Base-by-base conservation (phyloP, 2,888 invertebrate genomes). In the Helobdella robusta region DNA sequence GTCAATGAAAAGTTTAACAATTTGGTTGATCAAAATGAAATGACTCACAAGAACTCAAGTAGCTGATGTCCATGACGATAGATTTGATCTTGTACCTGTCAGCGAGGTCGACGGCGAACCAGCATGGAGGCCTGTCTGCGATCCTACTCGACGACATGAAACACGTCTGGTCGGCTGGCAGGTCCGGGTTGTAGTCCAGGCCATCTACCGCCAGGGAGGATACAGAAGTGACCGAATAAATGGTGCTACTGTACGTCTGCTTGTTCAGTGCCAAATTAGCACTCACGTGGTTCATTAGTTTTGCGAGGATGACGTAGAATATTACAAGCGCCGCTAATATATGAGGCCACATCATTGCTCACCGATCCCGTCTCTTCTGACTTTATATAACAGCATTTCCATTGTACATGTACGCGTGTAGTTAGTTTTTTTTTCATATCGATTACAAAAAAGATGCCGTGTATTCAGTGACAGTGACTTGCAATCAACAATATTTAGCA, bases 41-140 rank as follows among this genome's bases (percentile, higher is more conserved):
- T 8, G 11, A n/a, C 11, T 52, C 11, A 59, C 59, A n/a, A 35
- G 15, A 11, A 23, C 59, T 59, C 4, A 35, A 18, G n/a, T 6
- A 36, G 36, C 59, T 59, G 35, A 46, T 28, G 2, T 6, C 46
- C 2, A 61, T 48, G 18, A 25, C 15, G 30, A 61, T 50, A 4
- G 25, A 11, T 5, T 18, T 18, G 2, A 61, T 30, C 5, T 28
- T 46, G 30, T 46, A 61, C 25, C 3, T 2, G 8, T 18, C 44
- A 23, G 25, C 61, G 28, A 61, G 28, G 40, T 61, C 61, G 3
- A 61, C 61, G 30, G 46, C 25, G 2, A 23, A 48, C 61, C 61
- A 61, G 6, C 23, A 46, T 18, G 61, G 48, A 2, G 5, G 48
- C 15, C 18, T 32, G 18, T 20, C 35, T 28, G 46, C 48, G 5